These are phyloP conservation scores for Alligator mississippiensis DNA, from an alignment of 2,113 vertebrate species.

Conservation along the genomic window DNA sequence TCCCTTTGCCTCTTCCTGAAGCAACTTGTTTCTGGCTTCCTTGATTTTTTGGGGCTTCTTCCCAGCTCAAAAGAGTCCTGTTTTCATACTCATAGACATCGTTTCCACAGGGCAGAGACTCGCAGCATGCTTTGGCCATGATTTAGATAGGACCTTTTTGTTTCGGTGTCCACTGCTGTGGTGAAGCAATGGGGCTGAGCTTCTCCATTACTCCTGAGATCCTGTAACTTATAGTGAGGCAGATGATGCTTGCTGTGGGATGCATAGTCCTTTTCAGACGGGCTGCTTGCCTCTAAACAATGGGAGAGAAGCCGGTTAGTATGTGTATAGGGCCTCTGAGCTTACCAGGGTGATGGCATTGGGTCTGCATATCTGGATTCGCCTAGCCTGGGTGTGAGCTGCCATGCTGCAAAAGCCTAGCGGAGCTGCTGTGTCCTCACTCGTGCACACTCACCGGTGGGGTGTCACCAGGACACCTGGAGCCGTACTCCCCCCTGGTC, in stretches of 20 bases:
- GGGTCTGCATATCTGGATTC: rapidly evolving
- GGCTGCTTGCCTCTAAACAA: neutral
- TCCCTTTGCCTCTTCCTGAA: neutral
- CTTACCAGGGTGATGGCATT: too few species aligned
- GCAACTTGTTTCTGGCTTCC: neutral
- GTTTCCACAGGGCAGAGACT: neutral
- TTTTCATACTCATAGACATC: too few species aligned
- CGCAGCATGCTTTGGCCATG: too few species aligned
- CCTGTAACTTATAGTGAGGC: neutral
- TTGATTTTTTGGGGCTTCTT: neutral
- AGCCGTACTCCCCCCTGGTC: too few species aligned
- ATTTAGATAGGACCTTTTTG: neutral
- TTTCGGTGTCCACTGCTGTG: neutral
- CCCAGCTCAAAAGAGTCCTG: too few species aligned
- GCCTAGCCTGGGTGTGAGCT: neutral
- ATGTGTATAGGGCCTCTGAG: too few species aligned
- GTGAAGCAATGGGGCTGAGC: neutral
- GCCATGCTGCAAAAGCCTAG: rapidly evolving
- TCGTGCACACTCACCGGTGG: too few species aligned
- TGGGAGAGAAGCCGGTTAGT: neutral
- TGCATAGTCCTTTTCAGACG: neutral
- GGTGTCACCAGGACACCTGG: too few species aligned
- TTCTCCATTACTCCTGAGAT: neutral
- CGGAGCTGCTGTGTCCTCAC: too few species aligned
- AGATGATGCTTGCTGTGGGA: neutral